Conservation (phyloP, 2,113 vertebrate species). For the Silurus glanis region DNA sequence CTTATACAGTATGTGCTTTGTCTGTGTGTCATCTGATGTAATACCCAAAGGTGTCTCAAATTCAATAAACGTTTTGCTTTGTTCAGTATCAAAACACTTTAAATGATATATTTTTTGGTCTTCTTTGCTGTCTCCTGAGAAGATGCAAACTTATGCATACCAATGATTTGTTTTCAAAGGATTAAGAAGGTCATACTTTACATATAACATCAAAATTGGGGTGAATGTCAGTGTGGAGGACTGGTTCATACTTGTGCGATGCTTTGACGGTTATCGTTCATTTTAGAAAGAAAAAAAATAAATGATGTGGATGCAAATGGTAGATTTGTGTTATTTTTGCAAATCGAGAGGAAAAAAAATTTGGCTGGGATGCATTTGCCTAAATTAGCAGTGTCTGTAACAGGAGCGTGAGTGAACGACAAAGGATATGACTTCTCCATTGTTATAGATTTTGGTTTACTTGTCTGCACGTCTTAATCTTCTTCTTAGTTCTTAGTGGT, state of each 20-base stretch:
- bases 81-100: too few species aligned
- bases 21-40: background rate
- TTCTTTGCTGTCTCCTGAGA: slow-evolving; percentile 4
- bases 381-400: slow-evolving; percentile 19
- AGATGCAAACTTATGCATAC: slow-evolving; percentile 8
- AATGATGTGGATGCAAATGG: slow-evolving; percentile 30
- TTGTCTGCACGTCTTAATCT: background rate
- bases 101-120: background rate
- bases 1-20: background rate
- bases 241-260: slow-evolving; percentile 16
- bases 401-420: background rate
- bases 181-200: slow-evolving; percentile 5
- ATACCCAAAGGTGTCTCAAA: background rate
- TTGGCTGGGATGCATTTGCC: slow-evolving; percentile 8
- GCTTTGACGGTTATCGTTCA: slow-evolving; percentile 4
- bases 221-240: background rate
- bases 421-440: background rate
- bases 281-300: slow-evolving; percentile 5
- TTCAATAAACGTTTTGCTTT: background rate
- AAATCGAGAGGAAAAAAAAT: slow-evolving; percentile 29
- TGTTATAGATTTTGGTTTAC: background rate
- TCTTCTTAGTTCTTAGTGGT: background rate
- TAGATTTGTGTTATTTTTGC: slow-evolving; percentile 37
- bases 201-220: slow-evolving; percentile 9
- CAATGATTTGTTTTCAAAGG: slow-evolving; percentile 14